Conservation (phyloP, 2,113 vertebrate genomes). For the Panurus biarmicus region DNA sequence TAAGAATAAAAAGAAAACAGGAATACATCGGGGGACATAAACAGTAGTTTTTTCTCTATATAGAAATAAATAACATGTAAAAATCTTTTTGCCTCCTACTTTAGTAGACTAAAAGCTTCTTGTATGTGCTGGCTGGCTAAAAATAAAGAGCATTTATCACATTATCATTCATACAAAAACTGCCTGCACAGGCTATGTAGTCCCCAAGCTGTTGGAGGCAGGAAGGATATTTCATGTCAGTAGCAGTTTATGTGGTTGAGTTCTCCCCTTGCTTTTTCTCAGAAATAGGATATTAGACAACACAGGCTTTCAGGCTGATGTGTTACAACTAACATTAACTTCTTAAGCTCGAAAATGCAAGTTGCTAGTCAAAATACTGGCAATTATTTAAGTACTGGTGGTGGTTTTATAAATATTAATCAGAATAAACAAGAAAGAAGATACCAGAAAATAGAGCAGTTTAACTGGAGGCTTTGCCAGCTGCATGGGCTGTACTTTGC, state of each 20-base stretch:
- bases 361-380: not conserved
- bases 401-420: not conserved
- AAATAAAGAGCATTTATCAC: constrained; percentile 48
- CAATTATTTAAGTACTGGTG: not conserved
- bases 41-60: not conserved
- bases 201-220: not conserved
- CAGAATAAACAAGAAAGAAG: not conserved
- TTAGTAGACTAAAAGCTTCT: constrained; percentile 24
- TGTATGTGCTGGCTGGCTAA: constrained; percentile 21
- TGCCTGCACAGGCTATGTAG: not conserved
- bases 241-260: not conserved
- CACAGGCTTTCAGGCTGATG: not conserved
- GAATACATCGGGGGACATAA: constrained; percentile 18
- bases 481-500: not conserved
- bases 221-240: not conserved
- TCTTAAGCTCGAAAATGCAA: not conserved
- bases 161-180: constrained; percentile 49
- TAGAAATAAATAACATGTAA: constrained; percentile 18
- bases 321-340: not conserved
- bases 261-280: not conserved
- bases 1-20: not conserved
- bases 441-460: not conserved
- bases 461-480: not conserved
- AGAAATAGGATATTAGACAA: not conserved
- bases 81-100: constrained; percentile 9